Evolutionary conservation across 2,888 invertebrate species (phyloP).

Genomic region (Chrysomela aeneicollis): DNA sequence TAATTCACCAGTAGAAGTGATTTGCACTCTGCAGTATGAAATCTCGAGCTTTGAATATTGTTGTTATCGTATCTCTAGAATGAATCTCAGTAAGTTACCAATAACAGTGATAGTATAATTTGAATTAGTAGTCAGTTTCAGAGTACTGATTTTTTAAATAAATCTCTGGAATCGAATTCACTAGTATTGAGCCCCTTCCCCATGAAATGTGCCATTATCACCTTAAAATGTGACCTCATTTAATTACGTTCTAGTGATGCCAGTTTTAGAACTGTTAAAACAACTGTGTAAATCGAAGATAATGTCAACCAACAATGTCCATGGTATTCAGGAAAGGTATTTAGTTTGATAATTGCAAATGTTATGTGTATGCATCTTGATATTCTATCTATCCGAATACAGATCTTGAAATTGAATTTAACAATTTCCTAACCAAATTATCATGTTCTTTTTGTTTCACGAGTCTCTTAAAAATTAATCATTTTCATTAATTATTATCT

Average conservation of each 20-base stretch:
- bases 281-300: constrained; percentile 3
- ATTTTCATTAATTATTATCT: too few species aligned
- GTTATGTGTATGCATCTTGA: not conserved
- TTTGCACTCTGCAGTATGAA: not conserved
- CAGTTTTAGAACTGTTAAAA: constrained; percentile 18
- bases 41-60: not conserved
- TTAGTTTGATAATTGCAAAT: not conserved
- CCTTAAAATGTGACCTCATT: not conserved
- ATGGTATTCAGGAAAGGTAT: constrained; percentile 4
- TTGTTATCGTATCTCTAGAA: not conserved
- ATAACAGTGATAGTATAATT: not conserved
- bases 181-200: constrained; percentile 17
- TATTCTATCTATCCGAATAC: not conserved
- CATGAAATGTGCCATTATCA: not conserved
- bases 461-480: too few species aligned
- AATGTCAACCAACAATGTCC: constrained; percentile 1
- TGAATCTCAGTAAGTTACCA: too few species aligned
- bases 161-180: constrained; percentile 11
- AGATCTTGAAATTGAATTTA: not conserved
- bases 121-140: not conserved
- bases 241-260: constrained; percentile 17
- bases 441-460: not conserved
- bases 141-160: not conserved
- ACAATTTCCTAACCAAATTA: not conserved
- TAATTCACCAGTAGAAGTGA: not conserved